phyloP scores from a whole-genome alignment of 2,888 invertebrate species.

The Amphipyra berbera region DNA sequence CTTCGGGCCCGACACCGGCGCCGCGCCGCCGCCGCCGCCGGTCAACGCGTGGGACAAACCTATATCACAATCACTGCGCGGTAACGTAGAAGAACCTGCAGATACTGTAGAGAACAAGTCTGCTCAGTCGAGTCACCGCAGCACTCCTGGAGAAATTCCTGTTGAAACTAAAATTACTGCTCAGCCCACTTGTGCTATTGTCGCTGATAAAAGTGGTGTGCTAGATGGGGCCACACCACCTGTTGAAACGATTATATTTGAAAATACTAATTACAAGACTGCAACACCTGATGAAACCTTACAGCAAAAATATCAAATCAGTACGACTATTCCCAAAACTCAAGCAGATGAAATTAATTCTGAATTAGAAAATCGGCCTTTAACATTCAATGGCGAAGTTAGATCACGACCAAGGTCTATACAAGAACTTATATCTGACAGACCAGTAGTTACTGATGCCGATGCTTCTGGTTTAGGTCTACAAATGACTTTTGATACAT shows the following conservation, averaged over 20 bases:
- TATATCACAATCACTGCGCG: slow-evolving; percentile 92
- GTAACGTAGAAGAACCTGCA: slow-evolving; percentile 84
- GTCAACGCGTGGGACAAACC: slow-evolving; percentile 97
- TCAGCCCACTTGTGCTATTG: slow-evolving; percentile 68
- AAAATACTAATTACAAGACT: slow-evolving; percentile 96
- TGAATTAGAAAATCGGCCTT: slow-evolving; percentile 86
- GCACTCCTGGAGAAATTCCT: slow-evolving; percentile 81
- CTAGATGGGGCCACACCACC: slow-evolving; percentile 94
- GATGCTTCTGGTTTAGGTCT: slow-evolving; percentile 87
- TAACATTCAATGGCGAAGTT: slow-evolving; percentile 84
- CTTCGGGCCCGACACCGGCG: slow-evolving; percentile 88
- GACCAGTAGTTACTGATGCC: slow-evolving; percentile 75
- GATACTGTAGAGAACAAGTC: slow-evolving; percentile 78
- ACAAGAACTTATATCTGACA: slow-evolving; percentile 84
- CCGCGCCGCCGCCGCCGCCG: slow-evolving; percentile 92
- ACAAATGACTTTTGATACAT: slow-evolving; percentile 91
- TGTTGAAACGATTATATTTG: slow-evolving; percentile 96
- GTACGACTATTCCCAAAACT: slow-evolving; percentile 81
- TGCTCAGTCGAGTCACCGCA: slow-evolving; percentile 83
- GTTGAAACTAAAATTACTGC: slow-evolving; percentile 74
- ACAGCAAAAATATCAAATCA: slow-evolving; percentile 91
- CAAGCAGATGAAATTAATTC: slow-evolving; percentile 83
- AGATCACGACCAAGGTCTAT: slow-evolving; percentile 82
- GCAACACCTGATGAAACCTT: slow-evolving; percentile 92
- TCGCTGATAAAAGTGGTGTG: slow-evolving; percentile 88